phyloP scores from a whole-genome alignment of 2,888 invertebrate genomes.

The Chironomus riparius region DNA sequence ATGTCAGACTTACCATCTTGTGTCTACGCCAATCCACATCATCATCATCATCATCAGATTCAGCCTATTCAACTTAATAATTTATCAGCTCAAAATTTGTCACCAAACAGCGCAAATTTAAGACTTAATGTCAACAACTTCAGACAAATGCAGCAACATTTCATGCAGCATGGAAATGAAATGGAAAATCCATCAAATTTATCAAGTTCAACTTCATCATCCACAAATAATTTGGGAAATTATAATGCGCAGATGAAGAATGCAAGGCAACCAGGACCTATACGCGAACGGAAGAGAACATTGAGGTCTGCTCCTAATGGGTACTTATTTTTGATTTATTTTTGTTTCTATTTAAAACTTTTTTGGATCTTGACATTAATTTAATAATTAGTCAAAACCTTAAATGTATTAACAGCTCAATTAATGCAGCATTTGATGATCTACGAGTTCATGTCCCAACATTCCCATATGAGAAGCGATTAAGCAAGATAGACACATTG shows the following conservation, averaged over 20 bases:
- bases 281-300: constrained; percentile 88
- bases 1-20: constrained; percentile 71
- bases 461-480: constrained; percentile 95
- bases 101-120: neutral
- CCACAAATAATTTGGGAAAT: constrained; percentile 37
- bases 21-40: constrained; percentile 59
- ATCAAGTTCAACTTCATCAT: constrained; percentile 30
- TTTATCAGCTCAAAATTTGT: neutral
- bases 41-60: constrained; percentile 34
- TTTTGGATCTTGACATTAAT: too few relatives aligned
- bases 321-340: constrained; percentile 38
- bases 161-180: neutral
- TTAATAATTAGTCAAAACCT: too few relatives aligned
- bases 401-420: constrained; percentile 91
- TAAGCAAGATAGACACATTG: constrained; percentile 97
- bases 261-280: constrained; percentile 68
- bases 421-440: constrained; percentile 98
- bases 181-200: constrained; percentile 12
- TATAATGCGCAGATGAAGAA: neutral
- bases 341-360: neutral
- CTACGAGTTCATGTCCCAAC: constrained; percentile 96
- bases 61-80: neutral
- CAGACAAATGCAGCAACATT: constrained; percentile 1
- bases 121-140: neutral
- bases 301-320: constrained; percentile 77